Evolutionary conservation across 1,140 invertebrate species (phyloP), one percentile per base, ranked within the genome.

Genomic region (Polyergus mexicanus): DNA sequence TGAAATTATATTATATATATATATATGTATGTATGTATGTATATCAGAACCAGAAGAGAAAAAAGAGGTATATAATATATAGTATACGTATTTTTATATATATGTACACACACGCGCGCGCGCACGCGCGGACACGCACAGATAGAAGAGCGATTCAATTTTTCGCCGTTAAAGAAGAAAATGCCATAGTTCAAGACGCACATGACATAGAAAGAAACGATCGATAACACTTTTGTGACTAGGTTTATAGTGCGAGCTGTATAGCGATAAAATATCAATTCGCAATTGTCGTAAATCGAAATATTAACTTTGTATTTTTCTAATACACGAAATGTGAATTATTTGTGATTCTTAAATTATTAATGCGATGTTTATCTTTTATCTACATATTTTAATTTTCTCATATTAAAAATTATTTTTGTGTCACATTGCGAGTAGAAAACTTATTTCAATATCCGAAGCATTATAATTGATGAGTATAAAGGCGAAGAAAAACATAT

Each of bases 211-310:
- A 35, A 72, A 81, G 35, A 81, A 19, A 56, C 51, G 22, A 71
- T 56, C 66, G 22, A 81, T 81, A 81, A 19, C 3, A 81, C 51
- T 71, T 58, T 81, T 22, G 3, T 19, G 35, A 58, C 13, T 69
- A 81, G 47, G 16, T 72, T 44, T 81, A n/a, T n/a, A n/a, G 58
- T 71, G 19, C 38, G 71, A 2, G 56, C 35, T 19, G 51, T 19
- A 44, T 28, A 28, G 3, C 0, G 22, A 60, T 56, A 4, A 81
- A 56, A 10, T 44, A 44, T 10, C 3, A 47, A 13, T 47, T 47
- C 44, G 13, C 13, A 47, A 47, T 0, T 47, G 25, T 44, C 16
- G 11, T 38, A 13, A 71, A 54, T 51, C 58, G 16, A 58, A 81
- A 81, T 71, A 56, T 69, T 16, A 81, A 2, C 44, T 71, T 58